Base-by-base conservation (phyloP, 2,888 invertebrate species). In the Therioaphis trifolii region DNA sequence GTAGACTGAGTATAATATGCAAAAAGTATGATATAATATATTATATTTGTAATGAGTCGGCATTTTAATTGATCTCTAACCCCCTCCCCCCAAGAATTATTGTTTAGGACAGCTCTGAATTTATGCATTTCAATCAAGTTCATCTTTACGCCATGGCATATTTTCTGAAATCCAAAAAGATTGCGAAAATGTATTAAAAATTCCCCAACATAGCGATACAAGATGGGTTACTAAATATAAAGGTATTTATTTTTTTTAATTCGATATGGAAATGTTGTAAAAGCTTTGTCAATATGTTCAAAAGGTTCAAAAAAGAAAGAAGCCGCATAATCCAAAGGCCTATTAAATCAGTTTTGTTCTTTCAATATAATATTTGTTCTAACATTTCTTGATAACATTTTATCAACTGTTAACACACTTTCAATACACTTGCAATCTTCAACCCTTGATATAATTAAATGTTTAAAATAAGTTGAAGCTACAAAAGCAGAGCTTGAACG, bases 191-290 rank as follows among this genome's bases (percentile, higher is more conserved):
- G 55, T 55, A n/a, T 55, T 55, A 55, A 55, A 55, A 55, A 12
- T 40, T 21, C 46, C n/a, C 15, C 46, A 69, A 46, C 15, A 69
- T 69, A 69, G 21, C 24, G 43, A 46, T 69, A 69, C 12, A 69
- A 69, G 21, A 43, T 69, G 69, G 24, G 12, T 69, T 24, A 24
- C 46, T 5, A 43, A 69, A 69, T 69, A 46, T 12, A 69, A 69
- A 21, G 46, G 69, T 69, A 46, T 69, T 69, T 21, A 69, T 69
- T 69, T 69, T 69, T 69, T 69, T 69, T 18, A 66, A 69, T 43
- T 40, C 46, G 46, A 43, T 69, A 12, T 69, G 69, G 46, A 69
- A 4, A 46, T 69, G 46, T 69, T 69, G 24, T 69, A 46, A 69
- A 69, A 46, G 69, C 46, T 24, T 46, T 69, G 46, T 24, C 21